Evolutionary conservation across 2,113 vertebrate species (phyloP).

Genomic region (Perognathus longimembris): DNA sequence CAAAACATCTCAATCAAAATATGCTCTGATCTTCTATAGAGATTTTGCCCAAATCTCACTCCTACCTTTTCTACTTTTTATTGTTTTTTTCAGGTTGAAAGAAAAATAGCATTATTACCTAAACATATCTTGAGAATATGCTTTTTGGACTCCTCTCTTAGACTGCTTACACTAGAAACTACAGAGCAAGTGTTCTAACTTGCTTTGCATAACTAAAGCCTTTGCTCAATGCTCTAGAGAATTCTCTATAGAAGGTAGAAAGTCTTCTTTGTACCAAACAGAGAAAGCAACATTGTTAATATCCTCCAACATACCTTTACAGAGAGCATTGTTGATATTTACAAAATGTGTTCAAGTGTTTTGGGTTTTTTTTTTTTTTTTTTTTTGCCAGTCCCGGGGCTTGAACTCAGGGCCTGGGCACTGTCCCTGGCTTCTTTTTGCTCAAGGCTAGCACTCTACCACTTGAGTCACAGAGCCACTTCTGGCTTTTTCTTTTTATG

Average conservation of each 20-base stretch:
- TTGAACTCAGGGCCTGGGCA: too few species aligned
- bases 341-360: constrained; percentile 38
- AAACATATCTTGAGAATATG: not conserved
- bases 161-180: not conserved
- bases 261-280: not conserved
- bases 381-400: too few species aligned
- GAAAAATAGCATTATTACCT: not conserved
- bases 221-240: not conserved
- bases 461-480: too few species aligned
- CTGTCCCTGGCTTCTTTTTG: too few species aligned
- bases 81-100: not conserved
- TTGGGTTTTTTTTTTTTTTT: too few species aligned
- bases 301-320: not conserved
- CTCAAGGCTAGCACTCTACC: too few species aligned
- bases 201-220: not conserved
- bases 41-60: not conserved
- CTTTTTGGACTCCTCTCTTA: not conserved
- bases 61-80: not conserved
- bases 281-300: not conserved
- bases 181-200: not conserved
- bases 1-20: not conserved
- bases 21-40: not conserved
- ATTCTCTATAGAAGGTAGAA: not conserved
- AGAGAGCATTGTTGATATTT: not conserved
- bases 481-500: too few species aligned